These are phyloP conservation scores for Ginglymostoma cirratum DNA, from an alignment of 2,113 vertebrate genomes.

Conservation along the genomic window DNA sequence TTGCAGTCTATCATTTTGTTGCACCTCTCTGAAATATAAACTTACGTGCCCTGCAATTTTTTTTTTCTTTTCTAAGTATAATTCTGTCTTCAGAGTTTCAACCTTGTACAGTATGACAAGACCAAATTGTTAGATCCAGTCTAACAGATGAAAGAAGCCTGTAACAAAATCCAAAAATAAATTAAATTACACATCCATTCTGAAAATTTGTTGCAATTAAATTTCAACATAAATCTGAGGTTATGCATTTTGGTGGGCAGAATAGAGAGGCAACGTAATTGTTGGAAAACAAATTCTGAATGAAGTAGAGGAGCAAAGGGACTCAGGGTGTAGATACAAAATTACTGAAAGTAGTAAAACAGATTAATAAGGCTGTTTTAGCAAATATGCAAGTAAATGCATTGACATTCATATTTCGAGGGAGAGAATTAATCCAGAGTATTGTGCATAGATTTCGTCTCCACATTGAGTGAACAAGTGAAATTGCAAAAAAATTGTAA, in stretches of 20 bases:
- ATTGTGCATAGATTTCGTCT: neutral
- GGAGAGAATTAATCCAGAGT: neutral
- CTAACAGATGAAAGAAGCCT: neutral
- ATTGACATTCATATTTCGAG: neutral
- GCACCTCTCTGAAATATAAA: neutral
- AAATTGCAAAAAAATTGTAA: neutral
- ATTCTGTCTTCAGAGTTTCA: neutral
- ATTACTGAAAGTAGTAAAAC: neutral
- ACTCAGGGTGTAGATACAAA: neutral
- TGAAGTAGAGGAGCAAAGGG: neutral
- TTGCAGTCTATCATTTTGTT: neutral
- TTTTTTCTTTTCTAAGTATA: neutral
- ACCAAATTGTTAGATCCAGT: neutral
- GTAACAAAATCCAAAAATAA: neutral
- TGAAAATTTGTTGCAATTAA: neutral
- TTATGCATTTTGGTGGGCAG: neutral
- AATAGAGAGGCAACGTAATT: neutral
- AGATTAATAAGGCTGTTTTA: neutral
- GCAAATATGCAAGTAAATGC: neutral
- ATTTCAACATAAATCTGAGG: neutral
- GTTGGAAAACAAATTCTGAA: neutral
- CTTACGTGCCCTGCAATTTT: neutral
- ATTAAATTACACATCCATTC: neutral
- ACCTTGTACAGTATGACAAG: neutral
- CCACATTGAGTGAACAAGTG: neutral